Percentiles rank a stretch among this genome's conserved stretches.
Conservation (phyloP, 2,888 invertebrate genomes). For the Osmoderma eremita region DNA sequence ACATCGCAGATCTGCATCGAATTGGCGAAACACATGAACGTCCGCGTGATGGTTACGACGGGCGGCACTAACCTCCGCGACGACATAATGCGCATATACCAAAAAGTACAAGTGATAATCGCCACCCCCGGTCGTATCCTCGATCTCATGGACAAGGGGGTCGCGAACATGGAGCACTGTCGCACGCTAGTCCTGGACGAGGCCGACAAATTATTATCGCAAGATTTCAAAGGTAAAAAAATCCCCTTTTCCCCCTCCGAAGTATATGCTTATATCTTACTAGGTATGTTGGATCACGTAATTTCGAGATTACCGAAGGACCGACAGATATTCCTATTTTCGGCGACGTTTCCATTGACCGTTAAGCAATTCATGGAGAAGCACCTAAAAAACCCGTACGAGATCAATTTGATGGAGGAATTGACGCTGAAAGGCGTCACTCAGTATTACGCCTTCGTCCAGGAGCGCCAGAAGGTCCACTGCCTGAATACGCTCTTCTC, state of each 20-base stretch:
- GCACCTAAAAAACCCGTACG: slow-evolving; percentile 96
- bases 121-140: slow-evolving; percentile 99
- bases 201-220: slow-evolving; percentile 98
- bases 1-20: slow-evolving; percentile 99
- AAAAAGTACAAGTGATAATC: slow-evolving; percentile 98
- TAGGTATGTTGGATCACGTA: slow-evolving; percentile 96
- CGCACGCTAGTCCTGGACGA: slow-evolving; percentile 97
- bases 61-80: slow-evolving; percentile 98
- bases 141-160: slow-evolving; percentile 98
- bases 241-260: neutral
- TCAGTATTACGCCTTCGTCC: slow-evolving; percentile 99
- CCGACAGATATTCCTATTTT: slow-evolving; percentile 97
- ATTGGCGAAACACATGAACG: slow-evolving; percentile 95
- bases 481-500: slow-evolving; percentile 98
- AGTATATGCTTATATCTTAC: neutral
- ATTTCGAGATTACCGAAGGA: slow-evolving; percentile 92
- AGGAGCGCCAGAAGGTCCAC: slow-evolving; percentile 99
- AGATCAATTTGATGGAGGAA: slow-evolving; percentile 99
- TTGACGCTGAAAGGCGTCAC: slow-evolving; percentile 98
- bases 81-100: slow-evolving; percentile 99
- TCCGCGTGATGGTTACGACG: slow-evolving; percentile 99
- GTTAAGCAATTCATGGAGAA: slow-evolving; percentile 99
- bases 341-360: slow-evolving; percentile 98
- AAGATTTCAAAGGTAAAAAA: slow-evolving; percentile 86
- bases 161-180: slow-evolving; percentile 89